Evolutionary conservation across 2,888 invertebrate genomes (phyloP).

Genomic region (Drymonia ruficornis): DNA sequence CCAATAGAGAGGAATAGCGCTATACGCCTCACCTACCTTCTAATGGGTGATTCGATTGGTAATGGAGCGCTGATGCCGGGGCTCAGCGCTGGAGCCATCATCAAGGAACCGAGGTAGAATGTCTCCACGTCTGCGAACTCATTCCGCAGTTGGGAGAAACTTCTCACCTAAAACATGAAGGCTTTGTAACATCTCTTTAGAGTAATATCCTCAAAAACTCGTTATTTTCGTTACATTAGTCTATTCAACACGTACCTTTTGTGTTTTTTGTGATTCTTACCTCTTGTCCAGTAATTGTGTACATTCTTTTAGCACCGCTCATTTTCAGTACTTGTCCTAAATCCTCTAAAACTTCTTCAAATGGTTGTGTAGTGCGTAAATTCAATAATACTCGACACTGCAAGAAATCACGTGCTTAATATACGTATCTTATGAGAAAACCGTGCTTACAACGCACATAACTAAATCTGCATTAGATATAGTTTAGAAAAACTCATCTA

Average conservation of each 20-base stretch:
- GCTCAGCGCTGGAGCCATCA: slow-evolving; percentile 70
- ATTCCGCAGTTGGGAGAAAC: slow-evolving; percentile 96
- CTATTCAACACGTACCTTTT: too few relatives aligned
- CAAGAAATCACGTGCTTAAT: slow-evolving; percentile 29
- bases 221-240: too few relatives aligned
- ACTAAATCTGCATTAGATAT: too few relatives aligned
- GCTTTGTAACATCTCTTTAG: not conserved
- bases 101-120: slow-evolving; percentile 90
- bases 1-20: not conserved
- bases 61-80: slow-evolving; percentile 74
- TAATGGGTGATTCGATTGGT: slow-evolving; percentile 75
- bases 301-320: slow-evolving; percentile 95
- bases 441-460: too few relatives aligned
- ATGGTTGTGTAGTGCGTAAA: slow-evolving; percentile 95
- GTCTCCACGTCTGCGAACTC: slow-evolving; percentile 97
- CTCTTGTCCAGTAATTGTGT: slow-evolving; percentile 96
- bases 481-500: too few relatives aligned
- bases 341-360: slow-evolving; percentile 97
- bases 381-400: slow-evolving; percentile 96
- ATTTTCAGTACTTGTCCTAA: slow-evolving; percentile 96
- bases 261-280: slow-evolving; percentile 71
- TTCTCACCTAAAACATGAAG: slow-evolving; percentile 88
- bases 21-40: slow-evolving; percentile 52
- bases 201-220: too few relatives aligned
- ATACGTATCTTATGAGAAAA: too few relatives aligned